Percentiles rank a stretch among this genome's conserved stretches.
Conservation (phyloP, 2,797 vertebrate species). For the Pteropus rufus region DNA sequence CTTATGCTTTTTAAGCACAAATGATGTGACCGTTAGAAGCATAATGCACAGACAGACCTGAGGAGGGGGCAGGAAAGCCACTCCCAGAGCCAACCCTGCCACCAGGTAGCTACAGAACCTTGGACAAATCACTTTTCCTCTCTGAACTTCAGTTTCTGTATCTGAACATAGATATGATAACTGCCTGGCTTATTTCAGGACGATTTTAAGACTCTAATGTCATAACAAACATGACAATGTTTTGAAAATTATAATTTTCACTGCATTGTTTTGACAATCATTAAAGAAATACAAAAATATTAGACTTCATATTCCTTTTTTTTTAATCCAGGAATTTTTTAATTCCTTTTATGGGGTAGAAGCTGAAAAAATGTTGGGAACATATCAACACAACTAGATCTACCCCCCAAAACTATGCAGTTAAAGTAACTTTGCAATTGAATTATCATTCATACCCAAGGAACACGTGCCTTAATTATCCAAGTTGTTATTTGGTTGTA, state of each 20-base stretch:
- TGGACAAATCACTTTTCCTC: background rate
- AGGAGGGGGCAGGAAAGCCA: background rate
- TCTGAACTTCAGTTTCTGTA: background rate
- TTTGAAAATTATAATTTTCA: background rate
- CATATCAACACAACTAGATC: background rate
- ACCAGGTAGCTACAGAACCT: background rate
- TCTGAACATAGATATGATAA: background rate
- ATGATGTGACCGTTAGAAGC: background rate
- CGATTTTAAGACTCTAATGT: background rate
- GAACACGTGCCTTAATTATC: background rate
- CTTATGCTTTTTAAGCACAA: background rate
- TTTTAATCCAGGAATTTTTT: background rate
- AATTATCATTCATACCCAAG: background rate
- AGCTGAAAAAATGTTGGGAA: background rate
- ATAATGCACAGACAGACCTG: background rate
- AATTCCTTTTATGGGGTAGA: background rate
- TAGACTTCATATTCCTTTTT: background rate
- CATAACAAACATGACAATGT: background rate
- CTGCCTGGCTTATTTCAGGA: background rate
- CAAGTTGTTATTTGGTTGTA: background rate
- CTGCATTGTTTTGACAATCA: background rate
- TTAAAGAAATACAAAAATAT: conserved; percentile 10
- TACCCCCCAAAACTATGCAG: background rate
- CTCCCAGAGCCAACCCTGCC: background rate
- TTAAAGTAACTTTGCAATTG: background rate